Evolutionary conservation across 2,797 vertebrate species (phyloP), one percentile per base, ranked within the genome.

Genomic region (Parambassis ranga): DNA sequence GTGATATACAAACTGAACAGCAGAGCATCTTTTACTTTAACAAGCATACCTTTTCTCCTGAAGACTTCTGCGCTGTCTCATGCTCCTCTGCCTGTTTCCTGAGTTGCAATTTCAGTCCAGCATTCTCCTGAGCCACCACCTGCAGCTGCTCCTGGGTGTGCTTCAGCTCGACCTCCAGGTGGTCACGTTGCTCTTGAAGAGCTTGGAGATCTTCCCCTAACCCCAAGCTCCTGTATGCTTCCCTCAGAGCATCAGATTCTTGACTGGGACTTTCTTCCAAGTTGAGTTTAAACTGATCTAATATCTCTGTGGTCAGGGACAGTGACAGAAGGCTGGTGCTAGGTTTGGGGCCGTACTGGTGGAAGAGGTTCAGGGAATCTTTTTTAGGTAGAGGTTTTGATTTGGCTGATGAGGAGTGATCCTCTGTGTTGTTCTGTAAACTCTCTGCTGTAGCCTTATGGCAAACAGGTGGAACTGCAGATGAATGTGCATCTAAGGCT

Each of bases 201-300:
- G 53, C 33, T 24, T 87, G 69, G 10, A 81, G 55, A 52, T 90
- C 79, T 22, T 52, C 67, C 41, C 71, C 79, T 36, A 86, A 38
- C 0, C 63, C 68, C 57, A 86, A 27, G n/a, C 76, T 85, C 36
- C 13, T 72, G 52, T 79, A 64, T 0, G 64, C 87, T 36, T 75
- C 70, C 33, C 22, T 43, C 64, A 77, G 33, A 60, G 73, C 62
- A 47, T 73, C 50, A 1, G 48, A 77, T 58, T 63, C 79, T 69
- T 70, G 74, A 59, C 82, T 74, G 18, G 76, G 65, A 61, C 18
- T 67, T 31, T 85, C 67, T 30, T 90, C 87, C 35, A 89, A 20
- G 61, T 80, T 59, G 6, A 10, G 9, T 58, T 71, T 67, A 13
- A 81, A 72, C 27, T 80, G 42, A 46, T 61, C 19, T 0, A 75